These are phyloP conservation scores for Pachypeltis micranthus DNA, from an alignment of 1,140 invertebrate species.

Conservation along the genomic window DNA sequence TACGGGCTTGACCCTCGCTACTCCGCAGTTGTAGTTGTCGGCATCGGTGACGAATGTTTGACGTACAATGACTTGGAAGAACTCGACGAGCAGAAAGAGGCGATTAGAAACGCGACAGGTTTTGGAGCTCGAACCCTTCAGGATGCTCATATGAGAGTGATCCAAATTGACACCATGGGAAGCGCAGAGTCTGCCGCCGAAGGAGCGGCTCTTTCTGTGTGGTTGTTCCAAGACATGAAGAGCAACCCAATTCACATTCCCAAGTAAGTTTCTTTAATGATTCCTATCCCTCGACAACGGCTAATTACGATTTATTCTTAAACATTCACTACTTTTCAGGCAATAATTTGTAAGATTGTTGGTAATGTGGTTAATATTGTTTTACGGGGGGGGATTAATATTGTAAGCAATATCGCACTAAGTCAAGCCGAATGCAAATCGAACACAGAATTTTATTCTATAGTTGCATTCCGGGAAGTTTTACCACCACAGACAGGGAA, in stretches of 20 bases:
- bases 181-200: slow-evolving; percentile 64
- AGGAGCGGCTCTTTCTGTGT: slow-evolving; percentile 49
- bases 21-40: slow-evolving; percentile 51
- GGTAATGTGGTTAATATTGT: too few species aligned
- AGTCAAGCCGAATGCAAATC: too few species aligned
- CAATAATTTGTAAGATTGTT: too few species aligned
- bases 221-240: slow-evolving; percentile 46
- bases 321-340: too few species aligned
- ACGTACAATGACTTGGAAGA: slow-evolving; percentile 49
- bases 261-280: slow-evolving; percentile 21
- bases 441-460: too few species aligned
- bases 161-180: slow-evolving; percentile 51
- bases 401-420: too few species aligned
- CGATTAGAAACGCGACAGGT: slow-evolving; percentile 48
- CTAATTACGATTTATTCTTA: too few species aligned
- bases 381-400: too few species aligned
- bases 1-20: slow-evolving; percentile 48
- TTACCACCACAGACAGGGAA: too few species aligned
- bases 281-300: too few species aligned
- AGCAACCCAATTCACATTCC: slow-evolving; percentile 27
- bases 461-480: too few species aligned
- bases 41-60: slow-evolving; percentile 49
- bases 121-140: slow-evolving; percentile 46
- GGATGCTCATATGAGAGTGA: slow-evolving; percentile 25
- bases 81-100: slow-evolving; percentile 54